Base-by-base conservation (phyloP, 2,888 invertebrate genomes). In the Phrixothrix hirtus region DNA sequence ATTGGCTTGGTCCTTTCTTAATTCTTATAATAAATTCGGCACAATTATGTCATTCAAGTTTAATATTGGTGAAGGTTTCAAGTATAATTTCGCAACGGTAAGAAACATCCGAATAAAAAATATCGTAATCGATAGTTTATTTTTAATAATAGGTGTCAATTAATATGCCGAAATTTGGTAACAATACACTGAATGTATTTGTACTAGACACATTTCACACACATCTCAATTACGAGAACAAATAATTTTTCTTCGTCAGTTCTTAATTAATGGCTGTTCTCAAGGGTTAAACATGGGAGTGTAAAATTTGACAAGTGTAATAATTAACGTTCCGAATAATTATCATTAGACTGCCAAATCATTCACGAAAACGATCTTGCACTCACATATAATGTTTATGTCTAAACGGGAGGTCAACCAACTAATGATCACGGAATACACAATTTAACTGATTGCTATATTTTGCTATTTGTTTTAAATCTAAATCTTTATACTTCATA, bases 261-360 rank as follows among this genome's bases (percentile, higher is more conserved):
- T 27, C 12, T 11, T 43, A 43, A 43, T 43, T 43, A 16, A 43
- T 43, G 43, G 43, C 25, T 43, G 11, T n/a, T 10, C 4, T 17
- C 26, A 31, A 43, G 21, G 35, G 35, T 35, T 43, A 43, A 43
- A 43, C 35, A 43, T 43, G 43, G 43, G 43, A 43, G 43, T 43
- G 43, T 43, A 43, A 35, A 43, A 43, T 43, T 43, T 43, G 43
- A 43, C 43, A 43, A 43, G 43, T 43, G 43, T 43, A 43, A 35
- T 43, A 43, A 43, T 43, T 43, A 43, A 43, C 43, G 43, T 16
- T 32, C 15, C 16, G 27, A 13, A 43, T 43, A 43, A 43, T 43
- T 43, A 43, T 43, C 43, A 43, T 43, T 43, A 43, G 27, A 43
- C 43, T 43, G 43, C 35, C 43, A 43, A 43, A 43, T 35, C 43